A percentile compares a stretch with the other conserved stretches of the same genome.
These are phyloP conservation scores for Zele albiditarsus DNA, from an alignment of 2,888 invertebrate genomes.

Conservation along the genomic window DNA sequence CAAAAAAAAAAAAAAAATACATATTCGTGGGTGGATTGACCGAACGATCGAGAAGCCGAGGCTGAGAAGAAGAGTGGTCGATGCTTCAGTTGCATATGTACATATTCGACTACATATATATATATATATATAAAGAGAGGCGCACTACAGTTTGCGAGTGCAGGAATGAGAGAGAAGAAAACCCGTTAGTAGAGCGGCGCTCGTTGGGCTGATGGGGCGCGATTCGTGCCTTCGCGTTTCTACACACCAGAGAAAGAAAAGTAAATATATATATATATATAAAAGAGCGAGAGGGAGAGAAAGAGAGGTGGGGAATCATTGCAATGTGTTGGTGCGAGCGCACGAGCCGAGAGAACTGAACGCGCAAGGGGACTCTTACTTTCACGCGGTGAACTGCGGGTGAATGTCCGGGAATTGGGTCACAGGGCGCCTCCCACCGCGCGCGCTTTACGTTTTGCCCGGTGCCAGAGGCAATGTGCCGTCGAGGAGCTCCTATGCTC, in stretches of 20 bases:
- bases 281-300: conserved; percentile 47
- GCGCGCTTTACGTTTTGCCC: conserved; percentile 62
- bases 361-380: conserved; percentile 77
- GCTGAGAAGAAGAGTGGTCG: conserved; percentile 3
- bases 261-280: conserved; percentile 43
- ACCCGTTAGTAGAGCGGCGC: conserved; percentile 68
- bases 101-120: background rate
- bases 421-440: conserved; percentile 78
- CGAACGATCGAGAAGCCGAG: conserved; percentile 34
- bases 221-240: conserved; percentile 38
- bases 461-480: conserved; percentile 76
- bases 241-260: conserved; percentile 45
- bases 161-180: conserved; percentile 52
- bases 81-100: background rate
- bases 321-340: conserved; percentile 51
- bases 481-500: conserved; percentile 72
- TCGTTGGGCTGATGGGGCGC: conserved; percentile 60
- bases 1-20: background rate
- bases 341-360: conserved; percentile 49
- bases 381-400: conserved; percentile 79
- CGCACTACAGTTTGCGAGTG: conserved; percentile 23
- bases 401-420: conserved; percentile 87
- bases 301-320: conserved; percentile 36
- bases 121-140: conserved; percentile 15
- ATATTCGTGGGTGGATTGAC: conserved; percentile 42